A percentile compares a stretch with the other conserved stretches of the same genome.
phyloP scores from a whole-genome alignment of 2,888 invertebrate species.

The Eristalis arbustorum region DNA sequence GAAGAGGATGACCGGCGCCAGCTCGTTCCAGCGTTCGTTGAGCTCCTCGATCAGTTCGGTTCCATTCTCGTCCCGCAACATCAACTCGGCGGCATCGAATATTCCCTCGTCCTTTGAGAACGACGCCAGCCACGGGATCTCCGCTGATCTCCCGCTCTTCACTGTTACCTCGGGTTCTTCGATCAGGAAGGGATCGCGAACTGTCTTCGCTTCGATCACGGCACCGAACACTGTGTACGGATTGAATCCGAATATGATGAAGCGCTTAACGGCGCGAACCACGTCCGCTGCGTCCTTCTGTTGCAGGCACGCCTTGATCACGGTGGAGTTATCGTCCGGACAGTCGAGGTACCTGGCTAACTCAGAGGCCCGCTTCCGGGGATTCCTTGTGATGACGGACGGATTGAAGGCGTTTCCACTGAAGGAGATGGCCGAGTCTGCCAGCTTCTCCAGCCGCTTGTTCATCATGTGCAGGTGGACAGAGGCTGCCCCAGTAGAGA shows the following conservation, averaged over 20 bases:
- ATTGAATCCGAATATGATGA: constrained; percentile 82
- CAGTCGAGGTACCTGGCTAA: constrained; percentile 85
- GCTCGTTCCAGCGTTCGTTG: constrained; percentile 81
- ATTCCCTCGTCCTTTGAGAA: constrained; percentile 87
- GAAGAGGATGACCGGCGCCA: constrained; percentile 84
- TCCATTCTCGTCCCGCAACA: constrained; percentile 74
- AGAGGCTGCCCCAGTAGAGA: constrained; percentile 88
- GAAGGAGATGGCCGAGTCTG: constrained; percentile 80
- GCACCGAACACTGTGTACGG: constrained; percentile 88
- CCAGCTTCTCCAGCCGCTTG: constrained; percentile 76
- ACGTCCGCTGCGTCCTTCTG: constrained; percentile 83
- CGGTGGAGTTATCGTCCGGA: constrained; percentile 81
- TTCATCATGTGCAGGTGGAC: constrained; percentile 87
- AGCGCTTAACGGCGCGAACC: constrained; percentile 80
- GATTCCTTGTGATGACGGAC: constrained; percentile 82
- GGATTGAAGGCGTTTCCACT: constrained; percentile 86
- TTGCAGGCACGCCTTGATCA: constrained; percentile 85
- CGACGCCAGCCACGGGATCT: constrained; percentile 86
- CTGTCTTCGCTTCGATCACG: constrained; percentile 83
- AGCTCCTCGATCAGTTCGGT: constrained; percentile 81
- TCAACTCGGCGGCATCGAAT: constrained; percentile 83
- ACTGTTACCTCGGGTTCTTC: constrained; percentile 85
- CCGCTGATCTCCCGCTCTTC: constrained; percentile 82
- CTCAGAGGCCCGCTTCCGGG: constrained; percentile 83
- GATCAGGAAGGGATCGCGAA: constrained; percentile 83